Evolutionary conservation across 2,888 invertebrate genomes (phyloP).

Genomic region (Acanthosepion esculentum): DNA sequence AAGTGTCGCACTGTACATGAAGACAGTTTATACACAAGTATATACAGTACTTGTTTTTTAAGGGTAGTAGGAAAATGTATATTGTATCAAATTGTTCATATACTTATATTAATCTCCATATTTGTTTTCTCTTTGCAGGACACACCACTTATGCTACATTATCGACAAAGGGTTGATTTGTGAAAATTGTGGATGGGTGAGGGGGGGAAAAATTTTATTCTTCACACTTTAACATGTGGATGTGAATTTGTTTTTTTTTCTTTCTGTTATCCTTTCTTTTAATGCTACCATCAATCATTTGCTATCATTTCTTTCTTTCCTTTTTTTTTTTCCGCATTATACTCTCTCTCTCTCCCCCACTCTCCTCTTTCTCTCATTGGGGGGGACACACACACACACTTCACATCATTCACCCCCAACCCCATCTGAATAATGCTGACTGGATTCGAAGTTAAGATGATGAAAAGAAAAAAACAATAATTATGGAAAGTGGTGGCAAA

Average conservation of each 20-base stretch:
- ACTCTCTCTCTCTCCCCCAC: background rate
- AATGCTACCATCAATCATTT: background rate
- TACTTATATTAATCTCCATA: background rate
- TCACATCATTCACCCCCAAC: background rate
- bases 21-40: no score
- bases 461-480: background rate
- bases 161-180: conserved; percentile 62
- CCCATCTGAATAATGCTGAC: background rate
- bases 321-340: background rate
- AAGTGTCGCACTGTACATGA: no score
- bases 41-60: no score
- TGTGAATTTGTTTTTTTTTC: background rate
- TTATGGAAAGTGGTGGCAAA: background rate
- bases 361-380: background rate
- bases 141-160: conserved; percentile 68
- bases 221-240: background rate
- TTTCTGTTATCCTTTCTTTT: no score
- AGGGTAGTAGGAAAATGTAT: no score
- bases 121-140: conserved; percentile 62
- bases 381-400: no score
- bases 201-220: background rate
- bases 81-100: no score
- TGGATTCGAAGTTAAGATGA: background rate
- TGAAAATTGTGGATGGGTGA: conserved; percentile 47
- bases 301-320: background rate